Conservation (phyloP, 2,797 vertebrate genomes). For the Gorsachius magnificus region DNA sequence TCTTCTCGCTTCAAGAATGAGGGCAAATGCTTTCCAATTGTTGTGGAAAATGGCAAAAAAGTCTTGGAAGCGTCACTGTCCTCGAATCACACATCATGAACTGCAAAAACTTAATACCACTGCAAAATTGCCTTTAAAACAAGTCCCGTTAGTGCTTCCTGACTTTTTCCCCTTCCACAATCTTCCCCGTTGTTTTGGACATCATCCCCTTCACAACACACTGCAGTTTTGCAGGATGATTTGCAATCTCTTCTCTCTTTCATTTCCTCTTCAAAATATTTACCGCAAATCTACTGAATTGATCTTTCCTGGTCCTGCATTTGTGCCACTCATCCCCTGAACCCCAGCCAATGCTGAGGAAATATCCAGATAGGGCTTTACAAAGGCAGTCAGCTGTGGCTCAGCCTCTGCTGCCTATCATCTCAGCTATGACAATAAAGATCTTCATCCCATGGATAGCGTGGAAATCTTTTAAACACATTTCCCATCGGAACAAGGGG, state of each 20-base stretch:
- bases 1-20: background rate
- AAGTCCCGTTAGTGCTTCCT: background rate
- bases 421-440: background rate
- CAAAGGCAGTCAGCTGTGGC: background rate
- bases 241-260: background rate
- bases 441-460: background rate
- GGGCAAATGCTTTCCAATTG: background rate
- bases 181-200: background rate
- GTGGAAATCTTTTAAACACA: background rate
- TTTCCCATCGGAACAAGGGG: background rate
- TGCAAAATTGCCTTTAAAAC: background rate
- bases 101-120: background rate
- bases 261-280: background rate
- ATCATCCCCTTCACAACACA: background rate
- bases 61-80: background rate
- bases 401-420: background rate
- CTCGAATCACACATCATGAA: background rate
- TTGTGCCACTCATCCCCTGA: background rate
- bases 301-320: background rate
- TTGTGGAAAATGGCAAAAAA: background rate
- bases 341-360: background rate
- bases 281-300: background rate
- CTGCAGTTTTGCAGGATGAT: background rate
- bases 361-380: conserved; percentile 1
- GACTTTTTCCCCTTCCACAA: background rate